Percentiles rank a stretch among this genome's conserved stretches.
Evolutionary conservation across 1,140 invertebrate species (phyloP).

Genomic region (Trachymyrmex cornetzi): DNA sequence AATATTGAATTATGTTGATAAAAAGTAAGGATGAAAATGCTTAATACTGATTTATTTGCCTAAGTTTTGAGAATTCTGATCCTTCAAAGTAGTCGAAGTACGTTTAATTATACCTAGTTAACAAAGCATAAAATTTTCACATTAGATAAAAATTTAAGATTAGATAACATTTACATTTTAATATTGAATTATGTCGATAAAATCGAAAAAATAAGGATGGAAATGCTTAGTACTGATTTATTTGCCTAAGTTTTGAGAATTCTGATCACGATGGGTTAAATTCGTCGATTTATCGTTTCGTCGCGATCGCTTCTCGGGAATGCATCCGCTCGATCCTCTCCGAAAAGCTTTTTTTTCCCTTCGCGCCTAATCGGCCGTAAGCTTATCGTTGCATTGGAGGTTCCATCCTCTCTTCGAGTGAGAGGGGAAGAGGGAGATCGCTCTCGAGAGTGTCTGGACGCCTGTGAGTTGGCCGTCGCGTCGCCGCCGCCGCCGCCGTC

Average conservation of each 20-base stretch:
- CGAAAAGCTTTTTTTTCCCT: slow-evolving; percentile 10
- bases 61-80: too few species aligned
- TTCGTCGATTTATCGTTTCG: slow-evolving; percentile 7
- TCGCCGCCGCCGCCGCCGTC: slow-evolving; percentile 28
- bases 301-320: neutral
- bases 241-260: neutral
- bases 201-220: neutral
- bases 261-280: neutral
- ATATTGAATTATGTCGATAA: neutral
- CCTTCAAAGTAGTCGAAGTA: neutral
- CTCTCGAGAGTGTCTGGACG: slow-evolving; percentile 66
- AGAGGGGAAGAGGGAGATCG: neutral
- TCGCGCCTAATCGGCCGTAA: slow-evolving; percentile 37
- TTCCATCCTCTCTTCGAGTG: neutral
- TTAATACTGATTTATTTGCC: too few species aligned
- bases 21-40: too few species aligned
- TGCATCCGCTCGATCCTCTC: neutral
- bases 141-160: neutral
- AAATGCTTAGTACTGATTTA: neutral
- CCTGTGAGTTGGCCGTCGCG: slow-evolving; percentile 41
- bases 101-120: neutral
- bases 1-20: too few species aligned
- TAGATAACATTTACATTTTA: neutral
- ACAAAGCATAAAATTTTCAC: neutral
- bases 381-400: slow-evolving; percentile 13